Base-by-base conservation (phyloP, 2,888 invertebrate genomes). In the Plusia festucae region DNA sequence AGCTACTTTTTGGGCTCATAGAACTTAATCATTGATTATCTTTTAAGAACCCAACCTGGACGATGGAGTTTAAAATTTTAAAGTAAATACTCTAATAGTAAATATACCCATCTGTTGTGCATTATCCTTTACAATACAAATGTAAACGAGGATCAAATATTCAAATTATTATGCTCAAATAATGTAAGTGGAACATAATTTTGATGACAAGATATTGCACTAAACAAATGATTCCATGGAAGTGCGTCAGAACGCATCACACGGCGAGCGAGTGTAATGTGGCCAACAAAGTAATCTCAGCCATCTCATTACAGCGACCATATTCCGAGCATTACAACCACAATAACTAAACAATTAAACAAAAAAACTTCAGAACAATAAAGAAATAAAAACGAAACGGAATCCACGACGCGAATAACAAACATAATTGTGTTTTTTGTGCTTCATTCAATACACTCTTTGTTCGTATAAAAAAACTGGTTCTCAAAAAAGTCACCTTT, bases 401-500 rank as follows among this genome's bases (percentile, higher is more conserved):
- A 92, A 90, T 90, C 87, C 90, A 86, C 88, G 82, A 86, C 87
- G 87, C 91, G 88, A 91, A 93, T 90, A 93, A 92, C 93, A 94
- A 94, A 94, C 89, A 91, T 93, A 91, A 94, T 94, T 94, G 93
- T 93, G 91, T 93, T 93, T 93, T 92, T 93, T 93, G 91, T 92
- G 85, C 90, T 84, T 88, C 88, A 89, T 91, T 93, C 93, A 92
- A 93, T 93, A 87, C 87, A 84, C 88, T 92, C 85, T 92, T 93
- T 93, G 93, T 93, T 85, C 88, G 85, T 78, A 79, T 82, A 85
- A 80, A 91, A 89, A 92, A 91, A 91, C 89, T 85, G 88, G 87
- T 91, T 92, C 91, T 93, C 91, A 87, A 94, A 94, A 94, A 93
- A 94, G 94, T 93, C 93, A 94, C 94, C 92, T 94, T 94, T 94